phyloP scores from a whole-genome alignment of 2,113 vertebrate species.

The Hipposideros armiger region DNA sequence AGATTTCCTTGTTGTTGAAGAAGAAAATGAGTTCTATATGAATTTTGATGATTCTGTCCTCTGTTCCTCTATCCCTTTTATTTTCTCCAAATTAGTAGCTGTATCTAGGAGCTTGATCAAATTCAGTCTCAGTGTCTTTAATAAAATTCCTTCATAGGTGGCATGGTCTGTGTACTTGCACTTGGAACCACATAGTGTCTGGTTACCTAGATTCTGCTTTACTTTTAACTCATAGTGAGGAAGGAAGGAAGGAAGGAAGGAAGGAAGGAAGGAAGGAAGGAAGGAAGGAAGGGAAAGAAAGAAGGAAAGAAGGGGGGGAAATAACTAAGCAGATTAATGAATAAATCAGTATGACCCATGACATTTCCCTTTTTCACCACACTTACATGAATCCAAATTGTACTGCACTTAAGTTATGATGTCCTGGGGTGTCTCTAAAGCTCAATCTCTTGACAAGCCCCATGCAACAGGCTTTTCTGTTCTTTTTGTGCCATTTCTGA shows the following conservation, averaged over 20 bases:
- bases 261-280: not conserved
- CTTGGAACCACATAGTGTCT: not conserved
- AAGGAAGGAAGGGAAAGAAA: too few species aligned
- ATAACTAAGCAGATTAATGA: not conserved
- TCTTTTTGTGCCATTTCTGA: not conserved
- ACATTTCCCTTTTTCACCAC: too few species aligned
- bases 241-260: too few species aligned
- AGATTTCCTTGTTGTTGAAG: not conserved
- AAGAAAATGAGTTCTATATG: not conserved
- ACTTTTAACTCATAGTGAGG: not conserved
- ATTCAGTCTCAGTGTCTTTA: not conserved
- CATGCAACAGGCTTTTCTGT: not conserved
- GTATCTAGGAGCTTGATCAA: not conserved
- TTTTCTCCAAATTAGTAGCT: not conserved
- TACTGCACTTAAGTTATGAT: not conserved
- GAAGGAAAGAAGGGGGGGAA: too few species aligned
- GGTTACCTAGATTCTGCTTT: not conserved
- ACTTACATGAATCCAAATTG: not conserved
- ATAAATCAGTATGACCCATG: not conserved
- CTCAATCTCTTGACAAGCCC: not conserved
- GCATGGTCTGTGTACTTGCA: not conserved
- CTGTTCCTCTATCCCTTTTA: not conserved
- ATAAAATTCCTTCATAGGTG: not conserved
- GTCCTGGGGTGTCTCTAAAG: not conserved
- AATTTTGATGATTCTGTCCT: not conserved